Evolutionary conservation across 1,140 invertebrate species (phyloP), one percentile per base, ranked within the genome.

Genomic region (Drosophila nigrodunni): DNA sequence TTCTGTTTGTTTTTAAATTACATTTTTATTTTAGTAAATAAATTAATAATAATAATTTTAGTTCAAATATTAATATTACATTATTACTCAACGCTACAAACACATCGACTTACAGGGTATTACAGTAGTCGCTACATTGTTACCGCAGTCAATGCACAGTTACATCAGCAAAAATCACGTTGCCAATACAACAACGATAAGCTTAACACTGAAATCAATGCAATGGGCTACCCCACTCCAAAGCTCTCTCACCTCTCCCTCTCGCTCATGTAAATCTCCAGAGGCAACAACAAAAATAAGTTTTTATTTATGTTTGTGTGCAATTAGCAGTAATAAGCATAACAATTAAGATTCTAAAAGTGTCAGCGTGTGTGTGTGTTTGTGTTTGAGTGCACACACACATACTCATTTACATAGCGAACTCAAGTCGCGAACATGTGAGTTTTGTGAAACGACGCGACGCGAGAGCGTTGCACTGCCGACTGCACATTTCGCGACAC

Each of bases 351-450:
- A 43, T 49, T 21, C 39, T 7, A 39, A 52, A 43, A 13, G 10
- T 30, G 25, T 30, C 25, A 30, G 25, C 3, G 25, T 30, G 25
- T 30, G 25, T 6, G 25, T 30, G 25, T 30, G 25, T 6, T 6
- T 30, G 25, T 30, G 25, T 30, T 2, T 30, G 25, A 30, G 25
- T 30, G 25, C 3, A 6, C 6, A 65, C 67, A 75, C 25, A 81
- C 71, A 67, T 70, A 77, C 76, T 82, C 71, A 88, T 83, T 88
- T 88, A 73, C 83, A 88, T 82, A 67, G 78, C 72, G 59, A 58
- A 80, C 83, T 75, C 67, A 50, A 88, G 85, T 88, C 77, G 80
- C 80, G 66, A 88, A 88, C 83, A 88, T 88, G 83, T 88, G 83
- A 88, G 83, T 41, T 15, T 25, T 10, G 47, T 30, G 25, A 30